Conservation (phyloP, 2,113 vertebrate genomes). For the Vireo altiloquus region DNA sequence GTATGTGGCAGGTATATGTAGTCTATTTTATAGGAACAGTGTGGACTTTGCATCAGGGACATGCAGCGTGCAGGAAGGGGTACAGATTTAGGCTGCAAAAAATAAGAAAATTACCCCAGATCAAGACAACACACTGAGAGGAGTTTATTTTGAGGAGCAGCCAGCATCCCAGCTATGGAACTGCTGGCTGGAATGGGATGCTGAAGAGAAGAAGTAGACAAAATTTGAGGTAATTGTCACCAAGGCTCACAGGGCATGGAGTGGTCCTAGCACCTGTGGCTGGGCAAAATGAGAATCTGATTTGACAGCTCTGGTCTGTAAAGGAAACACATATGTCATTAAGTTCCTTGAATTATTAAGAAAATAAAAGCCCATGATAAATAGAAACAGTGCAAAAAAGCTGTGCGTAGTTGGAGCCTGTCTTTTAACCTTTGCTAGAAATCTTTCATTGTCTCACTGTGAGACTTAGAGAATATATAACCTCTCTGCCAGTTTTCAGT, state of each 20-base stretch:
- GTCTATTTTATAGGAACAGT: not conserved
- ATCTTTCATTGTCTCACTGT: not conserved
- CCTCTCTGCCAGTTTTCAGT: not conserved
- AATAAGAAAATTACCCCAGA: not conserved
- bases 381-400: not conserved
- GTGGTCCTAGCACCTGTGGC: accelerated
- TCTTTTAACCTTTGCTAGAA: not conserved
- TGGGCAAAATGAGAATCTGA: not conserved
- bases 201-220: not conserved
- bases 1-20: not conserved
- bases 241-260: not conserved
- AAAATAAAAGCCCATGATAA: not conserved
- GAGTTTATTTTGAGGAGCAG: not conserved
- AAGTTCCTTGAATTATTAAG: not conserved
- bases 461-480: not conserved
- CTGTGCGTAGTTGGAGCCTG: not conserved
- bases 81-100: not conserved
- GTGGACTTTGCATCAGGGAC: not conserved
- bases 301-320: not conserved
- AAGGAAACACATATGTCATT: not conserved
- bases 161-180: not conserved
- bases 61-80: not conserved
- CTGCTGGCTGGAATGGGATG: not conserved
- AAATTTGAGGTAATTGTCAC: not conserved
- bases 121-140: not conserved